Conservation (phyloP, 1,140 invertebrate species). For the Aphis craccivora region DNA sequence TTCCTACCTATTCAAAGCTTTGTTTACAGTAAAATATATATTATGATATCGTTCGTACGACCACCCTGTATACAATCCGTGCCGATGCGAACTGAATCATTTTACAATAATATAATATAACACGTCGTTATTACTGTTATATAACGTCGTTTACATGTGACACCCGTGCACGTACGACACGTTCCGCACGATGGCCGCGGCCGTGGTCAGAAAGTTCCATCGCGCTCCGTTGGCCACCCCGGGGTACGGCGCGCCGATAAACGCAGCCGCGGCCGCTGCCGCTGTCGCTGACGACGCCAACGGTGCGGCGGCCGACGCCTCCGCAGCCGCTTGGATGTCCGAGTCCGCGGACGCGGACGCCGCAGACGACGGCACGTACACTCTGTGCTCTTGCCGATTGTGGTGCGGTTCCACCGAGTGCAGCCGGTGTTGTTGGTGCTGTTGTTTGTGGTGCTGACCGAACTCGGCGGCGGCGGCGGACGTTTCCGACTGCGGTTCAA, state of each 20-base stretch:
- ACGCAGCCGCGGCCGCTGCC: not conserved
- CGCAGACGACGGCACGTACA: slow-evolving; percentile 40
- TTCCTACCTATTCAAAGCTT: not conserved
- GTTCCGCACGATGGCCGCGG: slow-evolving; percentile 76
- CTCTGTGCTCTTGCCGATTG: slow-evolving; percentile 1
- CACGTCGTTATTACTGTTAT: not conserved
- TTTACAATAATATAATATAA: not conserved
- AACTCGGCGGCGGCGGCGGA: slow-evolving; percentile 62
- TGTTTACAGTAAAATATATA: not conserved
- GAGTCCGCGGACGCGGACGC: not conserved
- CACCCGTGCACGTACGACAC: slow-evolving; percentile 78
- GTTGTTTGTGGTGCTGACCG: slow-evolving; percentile 25
- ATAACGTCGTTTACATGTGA: slow-evolving; percentile 67
- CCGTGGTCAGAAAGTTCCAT: slow-evolving; percentile 68
- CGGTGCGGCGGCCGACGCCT: slow-evolving; percentile 44
- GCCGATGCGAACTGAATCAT: not conserved
- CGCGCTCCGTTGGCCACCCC: slow-evolving; percentile 65
- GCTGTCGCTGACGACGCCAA: not conserved
- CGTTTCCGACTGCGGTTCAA: slow-evolving; percentile 70
- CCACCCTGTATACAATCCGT: slow-evolving; percentile 5
- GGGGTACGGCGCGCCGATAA: slow-evolving; percentile 64
- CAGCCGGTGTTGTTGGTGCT: slow-evolving; percentile 49
- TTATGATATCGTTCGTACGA: not conserved
- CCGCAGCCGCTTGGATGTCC: slow-evolving; percentile 65
- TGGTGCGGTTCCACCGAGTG: slow-evolving; percentile 16